phyloP scores from a whole-genome alignment of 2,113 vertebrate species.

The Spilogale gracilis region DNA sequence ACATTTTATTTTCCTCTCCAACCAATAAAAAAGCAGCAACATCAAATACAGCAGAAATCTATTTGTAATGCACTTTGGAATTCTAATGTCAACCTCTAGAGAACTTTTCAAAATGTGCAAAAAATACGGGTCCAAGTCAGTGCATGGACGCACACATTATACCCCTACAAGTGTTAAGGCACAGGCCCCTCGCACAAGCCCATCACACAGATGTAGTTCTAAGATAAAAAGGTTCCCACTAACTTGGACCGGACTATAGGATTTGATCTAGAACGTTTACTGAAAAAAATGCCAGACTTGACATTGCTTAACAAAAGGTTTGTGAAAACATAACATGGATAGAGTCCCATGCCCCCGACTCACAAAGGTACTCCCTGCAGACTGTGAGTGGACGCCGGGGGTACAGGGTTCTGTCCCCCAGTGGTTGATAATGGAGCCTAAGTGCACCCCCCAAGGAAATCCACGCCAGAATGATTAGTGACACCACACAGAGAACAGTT shows the following conservation, averaged over 20 bases:
- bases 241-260: neutral
- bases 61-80: neutral
- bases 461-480: constrained; percentile 41
- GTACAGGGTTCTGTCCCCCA: neutral
- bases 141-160: neutral
- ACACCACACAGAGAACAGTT: neutral
- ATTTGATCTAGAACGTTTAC: neutral
- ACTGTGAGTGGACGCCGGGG: neutral
- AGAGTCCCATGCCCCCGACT: neutral
- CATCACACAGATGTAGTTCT: neutral
- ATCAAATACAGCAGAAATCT: neutral
- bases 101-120: neutral
- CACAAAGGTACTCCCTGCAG: neutral
- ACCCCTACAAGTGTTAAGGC: neutral
- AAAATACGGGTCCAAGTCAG: neutral
- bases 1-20: neutral
- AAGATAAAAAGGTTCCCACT: neutral
- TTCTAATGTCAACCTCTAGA: neutral
- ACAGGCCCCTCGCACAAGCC: neutral
- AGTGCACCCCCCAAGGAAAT: neutral
- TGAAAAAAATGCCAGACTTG: neutral
- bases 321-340: neutral
- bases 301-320: neutral
- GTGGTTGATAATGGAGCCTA: neutral
- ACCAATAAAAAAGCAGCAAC: neutral